Evolutionary conservation across 2,888 invertebrate genomes (phyloP).

Genomic region (Dione vanillae): DNA sequence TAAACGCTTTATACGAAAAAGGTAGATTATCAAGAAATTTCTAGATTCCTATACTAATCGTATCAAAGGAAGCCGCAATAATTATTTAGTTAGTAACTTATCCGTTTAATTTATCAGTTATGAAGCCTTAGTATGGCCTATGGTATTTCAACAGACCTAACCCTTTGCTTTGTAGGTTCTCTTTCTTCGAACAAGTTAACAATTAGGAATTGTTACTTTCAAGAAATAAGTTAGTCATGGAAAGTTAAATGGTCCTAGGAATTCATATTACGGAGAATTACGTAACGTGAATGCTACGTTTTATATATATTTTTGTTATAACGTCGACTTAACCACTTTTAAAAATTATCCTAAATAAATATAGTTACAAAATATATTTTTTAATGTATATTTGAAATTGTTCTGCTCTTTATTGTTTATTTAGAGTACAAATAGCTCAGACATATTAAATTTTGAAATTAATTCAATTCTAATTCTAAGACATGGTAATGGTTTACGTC

Average conservation of each 20-base stretch:
- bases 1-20: no score
- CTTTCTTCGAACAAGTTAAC: slow-evolving; percentile 36
- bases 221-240: slow-evolving; percentile 14
- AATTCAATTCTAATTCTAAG: no score
- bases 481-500: no score
- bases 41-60: slow-evolving; percentile 29
- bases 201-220: slow-evolving; percentile 14
- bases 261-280: not conserved
- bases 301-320: no score
- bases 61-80: slow-evolving; percentile 38
- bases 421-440: no score
- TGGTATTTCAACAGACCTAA: slow-evolving; percentile 12
- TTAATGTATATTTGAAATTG: no score
- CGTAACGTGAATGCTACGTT: no score
- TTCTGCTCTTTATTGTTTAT: no score
- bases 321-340: no score
- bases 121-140: slow-evolving; percentile 33
- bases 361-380: no score
- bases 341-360: no score
- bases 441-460: no score
- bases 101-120: slow-evolving; percentile 37
- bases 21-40: slow-evolving; percentile 11
- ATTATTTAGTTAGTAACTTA: slow-evolving; percentile 27
- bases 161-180: slow-evolving; percentile 39
- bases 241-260: not conserved